phyloP scores from a whole-genome alignment of 35 echinoderm and acorn worm species.

The Amphiura filiformis region DNA sequence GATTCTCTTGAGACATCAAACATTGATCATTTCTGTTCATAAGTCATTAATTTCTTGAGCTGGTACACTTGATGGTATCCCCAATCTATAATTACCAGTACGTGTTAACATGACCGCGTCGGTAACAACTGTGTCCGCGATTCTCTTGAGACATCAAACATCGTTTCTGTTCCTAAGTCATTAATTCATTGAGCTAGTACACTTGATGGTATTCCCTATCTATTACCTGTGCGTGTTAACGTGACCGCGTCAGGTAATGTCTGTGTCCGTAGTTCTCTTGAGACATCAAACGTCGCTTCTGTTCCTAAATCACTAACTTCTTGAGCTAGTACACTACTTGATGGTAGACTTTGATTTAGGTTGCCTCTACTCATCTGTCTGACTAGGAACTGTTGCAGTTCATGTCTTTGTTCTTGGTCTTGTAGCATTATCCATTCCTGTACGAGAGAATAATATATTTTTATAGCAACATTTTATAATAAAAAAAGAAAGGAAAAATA shows the following conservation, averaged over 20 bases:
- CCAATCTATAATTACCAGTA: no score
- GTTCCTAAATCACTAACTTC: no score
- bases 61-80: no score
- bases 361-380: conserved; percentile 57
- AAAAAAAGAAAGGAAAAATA: background rate
- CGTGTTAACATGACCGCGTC: no score
- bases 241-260: background rate
- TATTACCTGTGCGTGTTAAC: background rate
- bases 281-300: background rate
- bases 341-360: background rate
- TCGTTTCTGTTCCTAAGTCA: no score
- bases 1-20: no score
- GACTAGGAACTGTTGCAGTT: conserved; percentile 66
- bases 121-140: no score
- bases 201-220: no score
- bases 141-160: no score
- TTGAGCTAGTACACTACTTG: background rate
- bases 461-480: background rate
- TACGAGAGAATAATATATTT: background rate
- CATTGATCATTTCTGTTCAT: no score
- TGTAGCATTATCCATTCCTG: conserved; percentile 77
- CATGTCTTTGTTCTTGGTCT: conserved; percentile 45
- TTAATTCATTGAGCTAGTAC: no score
- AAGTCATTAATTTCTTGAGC: no score
- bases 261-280: background rate